These are phyloP conservation scores for Campylorhamphus procurvoides DNA, from an alignment of 2,113 vertebrate species.

Conservation along the genomic window DNA sequence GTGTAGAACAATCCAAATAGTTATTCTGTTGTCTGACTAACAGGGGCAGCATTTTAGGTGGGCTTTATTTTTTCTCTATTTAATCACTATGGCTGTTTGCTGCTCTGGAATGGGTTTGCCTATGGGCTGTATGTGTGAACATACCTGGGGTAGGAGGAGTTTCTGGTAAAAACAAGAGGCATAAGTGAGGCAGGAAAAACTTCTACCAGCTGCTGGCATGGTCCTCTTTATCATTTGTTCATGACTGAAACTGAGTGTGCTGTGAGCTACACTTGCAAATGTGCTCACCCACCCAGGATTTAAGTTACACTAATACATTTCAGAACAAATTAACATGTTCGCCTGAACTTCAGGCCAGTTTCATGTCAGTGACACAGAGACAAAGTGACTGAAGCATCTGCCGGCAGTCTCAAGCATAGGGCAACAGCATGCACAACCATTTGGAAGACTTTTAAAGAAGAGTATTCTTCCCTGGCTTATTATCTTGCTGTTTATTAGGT, in stretches of 20 bases:
- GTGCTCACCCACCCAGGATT: not conserved
- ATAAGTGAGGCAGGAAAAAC: not conserved
- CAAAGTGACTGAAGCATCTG: conserved; percentile 18
- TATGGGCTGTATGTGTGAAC: not conserved
- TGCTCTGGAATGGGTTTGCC: not conserved
- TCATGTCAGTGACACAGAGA: not conserved
- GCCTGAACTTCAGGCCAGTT: conserved; percentile 13
- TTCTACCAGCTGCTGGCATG: not conserved
- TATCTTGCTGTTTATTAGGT: conserved; percentile 57
- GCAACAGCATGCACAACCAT: not conserved
- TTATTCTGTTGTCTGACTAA: not conserved
- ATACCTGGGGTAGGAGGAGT: accelerated
- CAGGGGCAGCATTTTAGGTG: not conserved
- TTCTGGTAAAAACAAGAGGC: not conserved
- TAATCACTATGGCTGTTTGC: not conserved
- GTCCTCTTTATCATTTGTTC: not conserved
- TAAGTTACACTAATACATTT: not conserved
- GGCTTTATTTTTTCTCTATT: not conserved
- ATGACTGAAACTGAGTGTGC: not conserved
- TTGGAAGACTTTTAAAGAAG: conserved; percentile 25
- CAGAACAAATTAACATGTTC: not conserved
- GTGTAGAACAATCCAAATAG: not conserved
- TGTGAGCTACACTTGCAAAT: not conserved
- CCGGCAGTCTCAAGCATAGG: not conserved
- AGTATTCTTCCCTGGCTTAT: conserved; percentile 52